These are phyloP conservation scores for Arion vulgaris DNA, from an alignment of 1,140 invertebrate genomes.

Conservation along the genomic window DNA sequence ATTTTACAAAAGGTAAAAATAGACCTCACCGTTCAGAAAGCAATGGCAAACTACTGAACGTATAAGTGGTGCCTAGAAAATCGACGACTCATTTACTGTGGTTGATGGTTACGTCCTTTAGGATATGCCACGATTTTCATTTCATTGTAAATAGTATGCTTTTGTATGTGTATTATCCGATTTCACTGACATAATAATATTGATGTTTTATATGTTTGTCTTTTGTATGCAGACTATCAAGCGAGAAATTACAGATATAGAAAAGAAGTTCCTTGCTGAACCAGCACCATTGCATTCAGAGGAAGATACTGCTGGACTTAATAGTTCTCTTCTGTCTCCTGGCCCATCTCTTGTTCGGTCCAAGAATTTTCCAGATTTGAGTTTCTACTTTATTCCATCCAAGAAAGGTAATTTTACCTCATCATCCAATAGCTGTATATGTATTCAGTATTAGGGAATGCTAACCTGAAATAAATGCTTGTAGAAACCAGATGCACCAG, in stretches of 20 bases:
- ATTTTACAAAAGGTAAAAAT: no score
- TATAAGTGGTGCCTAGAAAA: no score
- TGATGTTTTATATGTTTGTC: not conserved
- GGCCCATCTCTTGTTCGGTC: not conserved
- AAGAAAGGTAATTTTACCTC: constrained; percentile 7
- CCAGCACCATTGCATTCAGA: not conserved
- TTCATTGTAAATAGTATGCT: no score
- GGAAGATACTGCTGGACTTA: constrained; percentile 20
- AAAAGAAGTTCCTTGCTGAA: constrained; percentile 26
- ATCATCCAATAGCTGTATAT: not conserved
- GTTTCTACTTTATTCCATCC: constrained; percentile 33
- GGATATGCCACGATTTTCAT: no score
- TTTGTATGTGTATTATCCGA: no score
- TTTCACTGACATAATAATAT: no score
- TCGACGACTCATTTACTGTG: no score
- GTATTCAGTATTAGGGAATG: not conserved
- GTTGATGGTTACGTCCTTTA: no score
- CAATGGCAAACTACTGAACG: no score
- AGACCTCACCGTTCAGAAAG: no score
- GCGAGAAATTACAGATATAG: constrained; percentile 30
- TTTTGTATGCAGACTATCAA: constrained; percentile 11
- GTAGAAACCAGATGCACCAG: no score
- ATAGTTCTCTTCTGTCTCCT: constrained; percentile 6
- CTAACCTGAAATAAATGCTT: no score
- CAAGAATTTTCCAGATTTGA: constrained; percentile 25